Base-by-base conservation (phyloP, 2,888 invertebrate species). In the Idaea straminata region DNA sequence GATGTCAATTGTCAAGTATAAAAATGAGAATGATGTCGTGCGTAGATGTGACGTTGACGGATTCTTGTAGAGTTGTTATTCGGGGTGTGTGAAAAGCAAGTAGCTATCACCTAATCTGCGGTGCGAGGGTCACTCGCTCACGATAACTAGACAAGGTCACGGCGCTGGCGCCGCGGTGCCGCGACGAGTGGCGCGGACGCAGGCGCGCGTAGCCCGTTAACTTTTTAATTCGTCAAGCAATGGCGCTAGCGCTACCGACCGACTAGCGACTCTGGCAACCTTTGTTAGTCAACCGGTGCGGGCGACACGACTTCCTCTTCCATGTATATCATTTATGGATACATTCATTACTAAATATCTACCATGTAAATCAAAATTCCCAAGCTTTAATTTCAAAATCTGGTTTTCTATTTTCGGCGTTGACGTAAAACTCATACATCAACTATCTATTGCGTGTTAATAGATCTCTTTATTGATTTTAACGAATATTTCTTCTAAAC, bases 91-190 rank as follows among this genome's bases (percentile, higher is more conserved):
- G 79, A 77, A 78, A 77, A 81, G 80, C 76, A 70, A 76, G 77
- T 77, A 80, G 78, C 82, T 82, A 82, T 81, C 83, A 78, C 82
- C 86, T 89, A 89, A 89, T 89, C 86, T 86, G 85, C 77, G 80
- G 73, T 69, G 82, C 82, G 89, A 90, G 91, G 89, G 90, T 90
- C 91, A 89, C 78, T 81, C 86, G 87, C 79, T 83, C 81, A 87
- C 89, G 91, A 90, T 89, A 90, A 89, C 83, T 84, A 88, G 89
- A 87, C 91, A 92, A 91, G 92, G 92, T 91, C 92, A 87, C 84
- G 88, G 83, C 89, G 89, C 84, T 82, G 91, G 91, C 92, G 88
- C 88, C 88, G 85, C 76, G 77, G 62, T 74, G 91, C 88, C 91
- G 89, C 84, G 85, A 73, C 83, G 84, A 80, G 78, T 82, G 82